These are phyloP conservation scores for Varanus salvator DNA, from an alignment of 2,113 vertebrate species.

Conservation along the genomic window DNA sequence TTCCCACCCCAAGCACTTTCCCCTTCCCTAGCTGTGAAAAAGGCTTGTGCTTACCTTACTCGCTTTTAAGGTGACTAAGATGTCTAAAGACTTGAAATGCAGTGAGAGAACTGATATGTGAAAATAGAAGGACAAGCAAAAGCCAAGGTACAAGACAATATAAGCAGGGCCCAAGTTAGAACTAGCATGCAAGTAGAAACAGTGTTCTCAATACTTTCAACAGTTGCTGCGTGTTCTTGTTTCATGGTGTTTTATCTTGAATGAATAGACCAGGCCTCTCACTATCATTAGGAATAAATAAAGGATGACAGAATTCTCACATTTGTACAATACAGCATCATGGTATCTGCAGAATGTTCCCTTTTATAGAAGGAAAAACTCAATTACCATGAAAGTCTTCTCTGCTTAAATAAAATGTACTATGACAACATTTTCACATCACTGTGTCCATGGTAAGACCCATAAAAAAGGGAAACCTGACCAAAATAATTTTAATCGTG, in stretches of 20 bases:
- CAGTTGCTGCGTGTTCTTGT: neutral
- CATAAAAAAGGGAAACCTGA: slow-evolving; percentile 35
- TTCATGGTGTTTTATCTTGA: neutral
- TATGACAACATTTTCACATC: slow-evolving; percentile 40
- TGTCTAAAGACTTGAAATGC: neutral
- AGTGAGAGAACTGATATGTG: neutral
- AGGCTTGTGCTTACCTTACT: neutral
- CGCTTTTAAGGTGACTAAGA: neutral
- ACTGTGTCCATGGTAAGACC: slow-evolving; percentile 31
- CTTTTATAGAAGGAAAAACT: slow-evolving; percentile 27
- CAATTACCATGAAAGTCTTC: neutral
- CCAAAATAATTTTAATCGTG: neutral
- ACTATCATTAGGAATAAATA: neutral
- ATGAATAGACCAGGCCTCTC: slow-evolving; percentile 1
- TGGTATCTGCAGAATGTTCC: neutral
- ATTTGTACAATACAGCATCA: neutral
- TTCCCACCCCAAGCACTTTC: neutral
- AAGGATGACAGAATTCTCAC: neutral
- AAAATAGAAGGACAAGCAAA: neutral
- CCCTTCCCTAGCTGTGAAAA: neutral
- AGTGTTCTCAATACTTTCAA: neutral
- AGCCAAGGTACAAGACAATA: neutral
- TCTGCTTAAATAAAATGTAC: slow-evolving; percentile 2
- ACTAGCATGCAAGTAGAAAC: slow-evolving; percentile 3
- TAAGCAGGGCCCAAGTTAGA: neutral